Conservation (phyloP, 2,113 vertebrate genomes). For the Boleophthalmus pectinirostris region DNA sequence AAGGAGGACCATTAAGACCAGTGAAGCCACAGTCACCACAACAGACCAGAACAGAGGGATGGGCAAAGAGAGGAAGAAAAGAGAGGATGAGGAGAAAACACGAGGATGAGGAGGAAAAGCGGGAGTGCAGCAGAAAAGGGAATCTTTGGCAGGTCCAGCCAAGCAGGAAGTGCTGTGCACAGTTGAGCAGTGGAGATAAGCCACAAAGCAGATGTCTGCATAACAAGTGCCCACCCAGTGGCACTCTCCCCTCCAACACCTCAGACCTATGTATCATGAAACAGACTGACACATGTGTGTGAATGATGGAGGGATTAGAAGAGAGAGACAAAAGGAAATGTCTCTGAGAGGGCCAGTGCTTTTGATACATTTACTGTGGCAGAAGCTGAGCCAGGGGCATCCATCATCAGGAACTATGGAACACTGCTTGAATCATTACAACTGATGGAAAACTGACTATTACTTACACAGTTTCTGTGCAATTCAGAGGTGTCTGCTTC, state of each 20-base stretch:
- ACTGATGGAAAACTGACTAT: conserved; percentile 49
- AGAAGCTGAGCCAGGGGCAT: conserved; percentile 42
- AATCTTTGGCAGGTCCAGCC: conserved; percentile 60
- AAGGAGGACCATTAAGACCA: conserved; percentile 25
- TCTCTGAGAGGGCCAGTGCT: conserved; percentile 46
- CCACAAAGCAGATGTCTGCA: conserved; percentile 75
- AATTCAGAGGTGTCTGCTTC: neutral
- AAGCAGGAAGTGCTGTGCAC: conserved; percentile 73
- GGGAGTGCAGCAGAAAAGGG: conserved; percentile 5
- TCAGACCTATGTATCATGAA: conserved; percentile 41
- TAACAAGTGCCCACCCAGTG: conserved; percentile 69
- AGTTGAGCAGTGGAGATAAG: conserved; percentile 77
- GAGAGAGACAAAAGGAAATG: conserved; percentile 46
- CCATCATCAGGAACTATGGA: conserved; percentile 44
- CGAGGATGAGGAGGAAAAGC: conserved; percentile 37
- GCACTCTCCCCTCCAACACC: conserved; percentile 63
- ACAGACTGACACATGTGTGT: conserved; percentile 14
- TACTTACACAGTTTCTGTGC: neutral
- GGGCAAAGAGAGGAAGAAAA: conserved; percentile 4
- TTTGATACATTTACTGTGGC: conserved; percentile 48
- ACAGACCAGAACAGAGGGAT: conserved; percentile 7
- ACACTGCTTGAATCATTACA: conserved; percentile 37
- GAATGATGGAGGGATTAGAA: conserved; percentile 35
- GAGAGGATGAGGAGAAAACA: conserved; percentile 37
- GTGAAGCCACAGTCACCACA: conserved; percentile 8